These are phyloP conservation scores for Cheiracanthium punctorium DNA, from an alignment of 2,888 invertebrate species.

Conservation along the genomic window DNA sequence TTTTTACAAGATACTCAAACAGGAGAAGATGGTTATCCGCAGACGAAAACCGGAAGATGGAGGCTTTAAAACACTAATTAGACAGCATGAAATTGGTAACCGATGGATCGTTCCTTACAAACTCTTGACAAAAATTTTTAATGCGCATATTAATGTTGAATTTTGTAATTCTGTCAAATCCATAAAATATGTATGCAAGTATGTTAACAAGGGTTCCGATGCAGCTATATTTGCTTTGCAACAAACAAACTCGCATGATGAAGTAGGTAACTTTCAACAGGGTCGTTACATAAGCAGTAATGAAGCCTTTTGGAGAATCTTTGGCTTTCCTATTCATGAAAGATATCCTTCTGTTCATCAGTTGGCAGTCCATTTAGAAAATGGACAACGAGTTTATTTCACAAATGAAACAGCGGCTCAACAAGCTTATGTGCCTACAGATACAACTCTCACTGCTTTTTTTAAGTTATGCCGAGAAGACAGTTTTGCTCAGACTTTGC, in stretches of 20 bases:
- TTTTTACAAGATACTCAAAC: neutral
- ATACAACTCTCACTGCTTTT: neutral
- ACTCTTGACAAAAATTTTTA: neutral
- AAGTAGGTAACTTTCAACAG: constrained; percentile 74
- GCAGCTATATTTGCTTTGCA: neutral
- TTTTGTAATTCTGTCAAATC: neutral
- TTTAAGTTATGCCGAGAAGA: neutral
- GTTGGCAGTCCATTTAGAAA: neutral
- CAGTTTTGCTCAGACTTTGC: neutral
- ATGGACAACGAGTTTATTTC: constrained; percentile 1
- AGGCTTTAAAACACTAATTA: neutral
- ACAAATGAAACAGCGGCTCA: neutral
- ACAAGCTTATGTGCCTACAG: neutral
- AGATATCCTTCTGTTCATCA: constrained; percentile 6
- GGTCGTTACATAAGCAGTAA: constrained; percentile 74
- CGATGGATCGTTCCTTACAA: neutral
- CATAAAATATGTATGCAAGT: constrained; percentile 26
- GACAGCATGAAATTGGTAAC: neutral
- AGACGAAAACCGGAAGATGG: constrained; percentile 18
- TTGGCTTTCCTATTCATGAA: constrained; percentile 74
- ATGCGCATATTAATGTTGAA: constrained; percentile 1
- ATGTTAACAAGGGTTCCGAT: neutral
- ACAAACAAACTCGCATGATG: constrained; percentile 65
- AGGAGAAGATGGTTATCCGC: neutral
- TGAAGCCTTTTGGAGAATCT: constrained; percentile 75